Percentiles rank a stretch among this genome's conserved stretches.
phyloP scores from a whole-genome alignment of 2,888 invertebrate species.

The Catocala fraxini region DNA sequence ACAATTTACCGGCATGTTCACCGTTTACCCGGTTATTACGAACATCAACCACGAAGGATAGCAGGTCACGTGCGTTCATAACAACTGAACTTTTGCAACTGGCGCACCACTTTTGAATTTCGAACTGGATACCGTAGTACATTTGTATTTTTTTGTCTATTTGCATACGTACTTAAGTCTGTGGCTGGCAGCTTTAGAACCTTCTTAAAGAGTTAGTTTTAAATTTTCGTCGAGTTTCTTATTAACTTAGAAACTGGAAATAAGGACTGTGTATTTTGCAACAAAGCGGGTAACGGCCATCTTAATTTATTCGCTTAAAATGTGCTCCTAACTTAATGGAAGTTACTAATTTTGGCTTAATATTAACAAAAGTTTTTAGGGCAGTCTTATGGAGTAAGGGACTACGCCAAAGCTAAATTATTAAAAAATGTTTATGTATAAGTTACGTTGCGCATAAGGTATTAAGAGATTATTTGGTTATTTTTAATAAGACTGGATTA shows the following conservation, averaged over 20 bases:
- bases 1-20: conserved; percentile 33
- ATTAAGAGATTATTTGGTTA: neutral
- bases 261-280: neutral
- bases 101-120: conserved; percentile 55
- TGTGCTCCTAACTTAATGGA: conserved; percentile 2
- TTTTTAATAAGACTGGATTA: too few species aligned
- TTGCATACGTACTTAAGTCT: conserved; percentile 5
- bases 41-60: conserved; percentile 48
- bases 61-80: conserved; percentile 69
- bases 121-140: conserved; percentile 27
- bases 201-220: conserved; percentile 5
- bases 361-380: conserved; percentile 8
- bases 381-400: neutral
- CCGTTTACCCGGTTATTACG: conserved; percentile 41
- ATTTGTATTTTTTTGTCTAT: conserved; percentile 21
- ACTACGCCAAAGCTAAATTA: conserved; percentile 1
- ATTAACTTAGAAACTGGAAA: neutral
- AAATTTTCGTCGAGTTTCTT: neutral
- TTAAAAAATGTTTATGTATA: neutral
- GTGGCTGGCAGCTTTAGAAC: conserved; percentile 2
- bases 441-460: neutral
- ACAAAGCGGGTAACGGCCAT: neutral
- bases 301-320: neutral
- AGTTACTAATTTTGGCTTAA: conserved; percentile 1
- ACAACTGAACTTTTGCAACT: conserved; percentile 70